Evolutionary conservation across 2,888 invertebrate species (phyloP), one percentile per base, ranked within the genome.

Genomic region (Limenitis camilla): DNA sequence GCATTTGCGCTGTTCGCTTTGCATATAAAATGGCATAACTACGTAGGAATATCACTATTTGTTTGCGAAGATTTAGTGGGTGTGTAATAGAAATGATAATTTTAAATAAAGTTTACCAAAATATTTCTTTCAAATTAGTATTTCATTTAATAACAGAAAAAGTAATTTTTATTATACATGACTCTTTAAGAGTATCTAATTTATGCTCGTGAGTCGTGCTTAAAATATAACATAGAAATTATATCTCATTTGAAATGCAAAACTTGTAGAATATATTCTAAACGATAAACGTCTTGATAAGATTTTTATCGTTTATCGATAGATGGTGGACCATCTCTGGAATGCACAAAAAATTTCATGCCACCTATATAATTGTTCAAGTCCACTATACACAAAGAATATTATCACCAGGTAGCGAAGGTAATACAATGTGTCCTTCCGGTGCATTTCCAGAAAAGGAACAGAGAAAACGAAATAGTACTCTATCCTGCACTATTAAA

Each of bases 341-440:
- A 83, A 82, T 83, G 77, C 76, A 75, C 76, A 44, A 74, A 78
- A 72, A 76, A 72, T 65, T 64, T 58, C 56, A 54, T 65, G 62
- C 64, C 66, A 61, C 66, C 66, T 67, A 68, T 68, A 61, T 64
- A 61, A 81, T 80, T 81, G 78, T 78, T 71, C 71, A 66, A 71
- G 71, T 67, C 71, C 69, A 71, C 71, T 66, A 65, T 70, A 71
- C 69, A 81, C 82, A 80, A 80, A 76, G 72, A 72, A 74, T 71
- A 81, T 82, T 81, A 83, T 80, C 83, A 82, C 84, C 86, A 86
- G 86, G 86, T 86, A 86, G 82, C 76, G 69, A 76, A 77, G 71
- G 71, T 71, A 70, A 74, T 64, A 78, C 79, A 84, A 81, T 77
- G 70, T 73, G 74, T 80, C 72, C 85, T 86, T 86, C 86, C 86